These are phyloP conservation scores for Lanius ludovicianus DNA, from an alignment of 2,113 vertebrate species.

Conservation along the genomic window DNA sequence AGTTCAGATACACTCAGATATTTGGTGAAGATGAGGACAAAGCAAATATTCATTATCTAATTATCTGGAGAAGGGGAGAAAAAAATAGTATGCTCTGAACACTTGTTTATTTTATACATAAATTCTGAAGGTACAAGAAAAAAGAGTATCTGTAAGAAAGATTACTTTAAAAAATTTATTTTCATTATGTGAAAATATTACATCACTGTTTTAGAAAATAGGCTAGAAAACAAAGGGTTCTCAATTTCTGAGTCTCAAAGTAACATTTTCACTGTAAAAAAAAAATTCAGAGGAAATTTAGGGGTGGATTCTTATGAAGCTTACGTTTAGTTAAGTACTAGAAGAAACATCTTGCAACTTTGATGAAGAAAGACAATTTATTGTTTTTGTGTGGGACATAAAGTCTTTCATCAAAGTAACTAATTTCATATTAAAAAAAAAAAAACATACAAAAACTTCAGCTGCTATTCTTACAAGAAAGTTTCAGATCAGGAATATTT, in stretches of 20 bases:
- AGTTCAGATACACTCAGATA: not conserved
- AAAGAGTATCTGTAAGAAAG: not conserved
- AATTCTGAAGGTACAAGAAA: not conserved
- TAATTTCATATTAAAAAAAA: not conserved
- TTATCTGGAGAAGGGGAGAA: not conserved
- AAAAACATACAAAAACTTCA: not conserved
- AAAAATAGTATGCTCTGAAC: not conserved
- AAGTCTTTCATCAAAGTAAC: not conserved
- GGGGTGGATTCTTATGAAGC: not conserved
- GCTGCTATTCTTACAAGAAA: not conserved
- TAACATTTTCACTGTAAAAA: not conserved
- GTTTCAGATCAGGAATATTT: not conserved
- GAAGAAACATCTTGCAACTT: not conserved
- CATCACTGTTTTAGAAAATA: not conserved
- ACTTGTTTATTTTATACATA: not conserved
- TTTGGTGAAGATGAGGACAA: not conserved
- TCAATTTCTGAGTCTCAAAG: not conserved
- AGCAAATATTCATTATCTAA: not conserved
- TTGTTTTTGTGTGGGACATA: not conserved
- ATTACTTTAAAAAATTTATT: not conserved
- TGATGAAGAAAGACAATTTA: not conserved
- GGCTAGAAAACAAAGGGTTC: not conserved
- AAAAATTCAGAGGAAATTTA: not conserved
- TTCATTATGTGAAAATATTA: not conserved
- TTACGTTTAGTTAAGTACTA: not conserved